Conservation (phyloP, 2,113 vertebrate species). For the Eulemur macaco region DNA sequence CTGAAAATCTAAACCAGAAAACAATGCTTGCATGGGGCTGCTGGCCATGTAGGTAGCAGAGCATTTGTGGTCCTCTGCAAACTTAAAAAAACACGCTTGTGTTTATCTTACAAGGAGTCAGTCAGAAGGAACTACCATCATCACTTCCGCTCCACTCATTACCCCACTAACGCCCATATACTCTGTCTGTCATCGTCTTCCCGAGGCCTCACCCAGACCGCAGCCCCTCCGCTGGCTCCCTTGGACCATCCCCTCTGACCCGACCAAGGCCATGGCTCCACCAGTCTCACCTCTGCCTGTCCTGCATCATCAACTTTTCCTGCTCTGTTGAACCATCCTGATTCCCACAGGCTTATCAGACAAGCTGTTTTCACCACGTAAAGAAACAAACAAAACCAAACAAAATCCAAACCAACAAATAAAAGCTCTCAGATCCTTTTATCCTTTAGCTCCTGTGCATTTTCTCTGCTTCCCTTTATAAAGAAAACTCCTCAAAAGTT, state of each 20-base stretch:
- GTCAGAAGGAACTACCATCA: background rate
- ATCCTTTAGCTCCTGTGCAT: background rate
- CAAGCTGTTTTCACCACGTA: background rate
- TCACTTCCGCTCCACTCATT: background rate
- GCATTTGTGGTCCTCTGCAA: background rate
- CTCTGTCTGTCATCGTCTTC: background rate
- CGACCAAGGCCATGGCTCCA: background rate
- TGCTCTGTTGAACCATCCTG: background rate
- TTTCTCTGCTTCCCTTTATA: background rate
- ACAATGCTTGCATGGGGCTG: background rate
- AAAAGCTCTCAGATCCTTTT: background rate
- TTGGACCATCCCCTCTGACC: background rate
- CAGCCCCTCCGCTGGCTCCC: background rate
- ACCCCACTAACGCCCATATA: fast-evolving
- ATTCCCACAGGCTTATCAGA: background rate
- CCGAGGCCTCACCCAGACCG: too few species aligned
- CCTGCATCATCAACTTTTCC: background rate
- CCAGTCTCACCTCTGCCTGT: background rate
- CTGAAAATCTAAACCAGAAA: background rate
- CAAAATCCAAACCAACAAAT: background rate
- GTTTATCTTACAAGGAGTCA: background rate
- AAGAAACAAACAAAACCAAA: background rate
- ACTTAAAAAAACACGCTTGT: background rate
- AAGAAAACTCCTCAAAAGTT: background rate
- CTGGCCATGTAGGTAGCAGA: background rate